Evolutionary conservation across 2,797 vertebrate genomes (phyloP).

Genomic region (Poecile montanus): DNA sequence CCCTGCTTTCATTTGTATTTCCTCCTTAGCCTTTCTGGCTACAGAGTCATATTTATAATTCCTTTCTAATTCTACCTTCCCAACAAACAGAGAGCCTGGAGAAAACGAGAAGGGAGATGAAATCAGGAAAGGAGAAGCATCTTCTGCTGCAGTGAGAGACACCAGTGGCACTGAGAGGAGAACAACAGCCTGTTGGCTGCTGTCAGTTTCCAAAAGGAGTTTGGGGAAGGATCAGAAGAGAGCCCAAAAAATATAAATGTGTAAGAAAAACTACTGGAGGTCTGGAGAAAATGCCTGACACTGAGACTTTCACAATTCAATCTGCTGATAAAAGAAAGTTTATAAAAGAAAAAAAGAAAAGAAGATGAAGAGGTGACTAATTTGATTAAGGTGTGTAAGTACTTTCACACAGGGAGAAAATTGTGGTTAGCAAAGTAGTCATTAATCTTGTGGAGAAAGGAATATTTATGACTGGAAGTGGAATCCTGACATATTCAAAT

Average conservation of each 20-base stretch:
- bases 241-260: neutral
- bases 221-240: neutral
- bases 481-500: conserved; percentile 49
- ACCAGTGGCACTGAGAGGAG: neutral
- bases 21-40: too few species aligned
- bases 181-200: neutral
- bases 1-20: too few species aligned
- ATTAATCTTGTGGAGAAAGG: conserved; percentile 45
- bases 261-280: neutral
- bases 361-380: conserved; percentile 55
- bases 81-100: neutral
- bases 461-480: conserved; percentile 23
- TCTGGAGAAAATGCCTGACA: neutral
- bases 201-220: neutral
- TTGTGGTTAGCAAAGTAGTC: conserved; percentile 27
- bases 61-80: too few species aligned
- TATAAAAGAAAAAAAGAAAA: too few species aligned
- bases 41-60: too few species aligned
- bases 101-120: neutral
- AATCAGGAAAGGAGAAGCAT: neutral
- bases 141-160: neutral
- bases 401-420: neutral
- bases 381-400: conserved; percentile 54
- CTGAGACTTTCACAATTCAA: neutral
- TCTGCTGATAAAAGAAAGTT: neutral